These are phyloP conservation scores for Poicephalus gulielmi DNA, from an alignment of 2,113 vertebrate species.

Conservation along the genomic window DNA sequence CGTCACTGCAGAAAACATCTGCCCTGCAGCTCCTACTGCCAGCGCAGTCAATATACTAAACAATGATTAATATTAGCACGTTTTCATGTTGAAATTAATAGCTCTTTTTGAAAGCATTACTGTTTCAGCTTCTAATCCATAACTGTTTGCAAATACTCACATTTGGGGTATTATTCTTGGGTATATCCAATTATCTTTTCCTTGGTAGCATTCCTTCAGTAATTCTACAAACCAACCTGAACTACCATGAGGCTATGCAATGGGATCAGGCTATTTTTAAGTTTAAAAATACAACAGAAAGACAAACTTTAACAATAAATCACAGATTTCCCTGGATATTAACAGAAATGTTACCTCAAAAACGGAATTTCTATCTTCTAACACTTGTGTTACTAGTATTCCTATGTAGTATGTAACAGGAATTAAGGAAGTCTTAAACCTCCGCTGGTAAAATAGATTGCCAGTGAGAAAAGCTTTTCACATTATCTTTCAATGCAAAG, in stretches of 20 bases:
- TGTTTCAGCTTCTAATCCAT: not conserved
- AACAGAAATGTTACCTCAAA: not conserved
- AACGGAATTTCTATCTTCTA: not conserved
- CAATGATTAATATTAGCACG: not conserved
- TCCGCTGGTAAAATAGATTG: not conserved
- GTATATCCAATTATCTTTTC: not conserved
- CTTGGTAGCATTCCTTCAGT: not conserved
- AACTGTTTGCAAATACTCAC: not conserved
- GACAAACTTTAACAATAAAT: not conserved
- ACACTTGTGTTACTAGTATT: not conserved
- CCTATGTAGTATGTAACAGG: accelerated
- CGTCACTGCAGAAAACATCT: not conserved
- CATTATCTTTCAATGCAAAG: not conserved
- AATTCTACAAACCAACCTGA: not conserved
- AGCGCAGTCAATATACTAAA: not conserved
- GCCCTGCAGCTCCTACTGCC: not conserved
- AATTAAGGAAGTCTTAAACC: not conserved
- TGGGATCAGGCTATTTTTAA: not conserved
- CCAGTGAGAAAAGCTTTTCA: not conserved
- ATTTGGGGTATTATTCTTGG: not conserved
- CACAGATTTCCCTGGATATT: not conserved
- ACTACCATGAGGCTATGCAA: not conserved
- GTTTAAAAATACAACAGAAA: not conserved
- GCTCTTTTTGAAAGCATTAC: not conserved
- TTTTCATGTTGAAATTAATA: not conserved